Conservation (phyloP, 2,888 invertebrate species). For the Campopleginae sp. region DNA sequence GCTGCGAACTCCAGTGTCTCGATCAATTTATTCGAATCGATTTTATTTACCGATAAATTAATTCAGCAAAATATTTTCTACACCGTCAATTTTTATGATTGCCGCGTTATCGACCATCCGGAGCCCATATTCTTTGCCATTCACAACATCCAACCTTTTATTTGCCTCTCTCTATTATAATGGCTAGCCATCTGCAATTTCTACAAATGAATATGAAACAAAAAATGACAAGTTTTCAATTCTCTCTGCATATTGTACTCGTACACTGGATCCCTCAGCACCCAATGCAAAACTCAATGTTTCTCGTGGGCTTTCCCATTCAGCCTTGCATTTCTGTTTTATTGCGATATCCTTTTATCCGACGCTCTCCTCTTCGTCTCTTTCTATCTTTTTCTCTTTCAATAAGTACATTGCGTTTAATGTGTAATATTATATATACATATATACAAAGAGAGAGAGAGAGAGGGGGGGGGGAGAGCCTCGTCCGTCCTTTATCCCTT, state of each 20-base stretch:
- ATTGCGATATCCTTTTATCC: slow-evolving; percentile 47
- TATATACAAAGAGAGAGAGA: not conserved
- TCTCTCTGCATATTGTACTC: slow-evolving; percentile 20
- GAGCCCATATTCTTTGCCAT: not conserved
- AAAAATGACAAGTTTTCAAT: slow-evolving; percentile 33
- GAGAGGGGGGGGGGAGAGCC: slow-evolving; percentile 9
- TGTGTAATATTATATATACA: slow-evolving; percentile 11
- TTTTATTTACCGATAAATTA: not conserved
- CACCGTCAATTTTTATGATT: not conserved
- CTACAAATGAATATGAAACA: not conserved
- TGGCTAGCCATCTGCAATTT: not conserved
- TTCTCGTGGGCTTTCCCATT: slow-evolving; percentile 56
- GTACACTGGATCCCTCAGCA: not conserved
- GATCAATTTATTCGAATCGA: not conserved
- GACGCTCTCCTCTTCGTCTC: not conserved
- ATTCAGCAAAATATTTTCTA: not conserved
- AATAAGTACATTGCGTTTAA: not conserved
- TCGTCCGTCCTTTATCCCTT: slow-evolving; percentile 38
- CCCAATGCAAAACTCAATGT: slow-evolving; percentile 36
- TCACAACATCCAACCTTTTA: not conserved
- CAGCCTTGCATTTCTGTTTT: slow-evolving; percentile 45
- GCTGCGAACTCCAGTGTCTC: too few relatives aligned
- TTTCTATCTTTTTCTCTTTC: not conserved
- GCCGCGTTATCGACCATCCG: not conserved
- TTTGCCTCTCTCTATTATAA: not conserved